Evolutionary conservation across 1,140 invertebrate genomes (phyloP).

Genomic region (Asobara japonica): DNA sequence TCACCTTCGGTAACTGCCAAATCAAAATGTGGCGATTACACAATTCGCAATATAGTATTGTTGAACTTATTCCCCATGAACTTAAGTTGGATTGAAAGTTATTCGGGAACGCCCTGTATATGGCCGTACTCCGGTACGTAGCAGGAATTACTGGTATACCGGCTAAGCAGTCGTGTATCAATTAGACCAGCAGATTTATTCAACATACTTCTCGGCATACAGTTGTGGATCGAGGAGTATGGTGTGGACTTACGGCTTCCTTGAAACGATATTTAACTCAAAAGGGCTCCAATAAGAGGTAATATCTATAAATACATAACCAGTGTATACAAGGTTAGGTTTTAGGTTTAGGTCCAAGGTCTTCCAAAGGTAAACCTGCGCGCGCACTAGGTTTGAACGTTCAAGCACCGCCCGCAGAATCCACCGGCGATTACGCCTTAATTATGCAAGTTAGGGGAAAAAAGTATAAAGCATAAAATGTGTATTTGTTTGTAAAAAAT

Average conservation of each 20-base stretch:
- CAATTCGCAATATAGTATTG: no score
- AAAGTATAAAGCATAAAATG: no score
- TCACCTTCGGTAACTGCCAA: no score
- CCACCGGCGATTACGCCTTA: conserved; percentile 6
- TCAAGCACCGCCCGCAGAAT: no score
- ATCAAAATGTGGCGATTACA: no score
- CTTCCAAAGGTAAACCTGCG: background rate
- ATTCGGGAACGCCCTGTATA: no score
- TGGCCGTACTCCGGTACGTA: background rate
- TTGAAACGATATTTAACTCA: background rate
- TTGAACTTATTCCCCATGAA: no score
- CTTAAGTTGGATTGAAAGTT: no score
- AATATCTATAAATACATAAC: background rate
- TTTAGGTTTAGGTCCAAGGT: no score
- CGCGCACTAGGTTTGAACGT: no score
- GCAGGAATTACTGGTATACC: conserved; percentile 14
- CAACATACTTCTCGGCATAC: conserved; percentile 47
- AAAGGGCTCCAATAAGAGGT: background rate
- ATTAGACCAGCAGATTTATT: conserved; percentile 60
- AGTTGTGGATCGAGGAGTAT: conserved; percentile 34
- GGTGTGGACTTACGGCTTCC: background rate
- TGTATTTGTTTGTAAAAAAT: no score
- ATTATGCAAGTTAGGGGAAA: conserved; percentile 22
- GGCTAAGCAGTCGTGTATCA: conserved; percentile 49
- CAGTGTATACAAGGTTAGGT: no score